These are phyloP conservation scores for Cirrhinus mrigala DNA, from an alignment of 2,797 vertebrate species.

Conservation along the genomic window DNA sequence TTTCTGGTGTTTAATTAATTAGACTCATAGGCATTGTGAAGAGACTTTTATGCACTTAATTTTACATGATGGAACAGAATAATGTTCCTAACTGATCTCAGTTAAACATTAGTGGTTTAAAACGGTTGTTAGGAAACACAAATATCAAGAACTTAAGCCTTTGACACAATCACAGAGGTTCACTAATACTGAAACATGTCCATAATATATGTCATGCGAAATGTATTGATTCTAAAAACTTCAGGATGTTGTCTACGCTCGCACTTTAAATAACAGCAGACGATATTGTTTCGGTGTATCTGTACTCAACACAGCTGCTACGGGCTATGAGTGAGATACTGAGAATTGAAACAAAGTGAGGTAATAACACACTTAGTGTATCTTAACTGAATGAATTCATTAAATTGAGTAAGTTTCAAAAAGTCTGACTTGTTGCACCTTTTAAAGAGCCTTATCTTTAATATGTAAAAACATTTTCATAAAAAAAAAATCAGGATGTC, in stretches of 20 bases:
- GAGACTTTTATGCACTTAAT: not conserved
- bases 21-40: too few relatives aligned
- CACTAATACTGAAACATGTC: not conserved
- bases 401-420: not conserved
- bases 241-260: not conserved
- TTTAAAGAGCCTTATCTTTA: not conserved
- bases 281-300: too few relatives aligned
- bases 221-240: not conserved
- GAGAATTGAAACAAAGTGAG: not conserved
- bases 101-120: not conserved
- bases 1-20: not conserved
- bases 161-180: not conserved
- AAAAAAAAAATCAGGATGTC: not conserved
- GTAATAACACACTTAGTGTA: not conserved
- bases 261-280: not conserved
- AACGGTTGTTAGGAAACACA: not conserved
- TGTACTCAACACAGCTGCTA: not conserved
- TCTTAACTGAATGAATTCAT: not conserved
- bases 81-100: not conserved
- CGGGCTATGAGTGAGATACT: not conserved
- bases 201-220: not conserved
- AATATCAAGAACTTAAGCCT: not conserved
- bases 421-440: not conserved
- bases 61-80: not conserved
- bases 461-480: not conserved